These are phyloP conservation scores for Zosterops borbonicus DNA, from an alignment of 2,113 vertebrate genomes.

Conservation along the genomic window DNA sequence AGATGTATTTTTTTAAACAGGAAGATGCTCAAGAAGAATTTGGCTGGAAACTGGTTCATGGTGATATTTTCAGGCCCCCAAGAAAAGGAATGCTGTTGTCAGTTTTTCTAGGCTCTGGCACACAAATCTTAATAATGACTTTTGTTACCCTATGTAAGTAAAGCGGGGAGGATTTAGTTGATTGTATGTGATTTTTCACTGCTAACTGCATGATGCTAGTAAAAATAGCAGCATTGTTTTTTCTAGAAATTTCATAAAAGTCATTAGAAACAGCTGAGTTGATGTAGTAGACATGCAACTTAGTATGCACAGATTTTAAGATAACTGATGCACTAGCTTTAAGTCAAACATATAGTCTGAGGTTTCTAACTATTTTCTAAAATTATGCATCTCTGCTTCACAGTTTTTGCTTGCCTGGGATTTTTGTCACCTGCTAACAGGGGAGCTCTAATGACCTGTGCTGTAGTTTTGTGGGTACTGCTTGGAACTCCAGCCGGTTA, in stretches of 20 bases:
- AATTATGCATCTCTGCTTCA: not conserved
- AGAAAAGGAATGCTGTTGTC: slow-evolving; percentile 95
- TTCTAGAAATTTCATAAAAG: not conserved
- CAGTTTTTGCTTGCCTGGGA: slow-evolving; percentile 92
- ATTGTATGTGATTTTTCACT: not conserved
- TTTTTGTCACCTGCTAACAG: slow-evolving; percentile 95
- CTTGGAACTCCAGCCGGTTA: slow-evolving; percentile 90
- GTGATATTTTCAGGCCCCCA: slow-evolving; percentile 86
- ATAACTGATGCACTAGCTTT: not conserved
- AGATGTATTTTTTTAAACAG: slow-evolving; percentile 77
- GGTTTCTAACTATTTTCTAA: not conserved
- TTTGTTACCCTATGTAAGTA: slow-evolving; percentile 97
- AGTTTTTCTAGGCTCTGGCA: slow-evolving; percentile 94
- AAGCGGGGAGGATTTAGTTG: not conserved
- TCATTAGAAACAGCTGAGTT: not conserved
- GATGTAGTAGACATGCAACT: not conserved
- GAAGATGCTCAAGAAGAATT: slow-evolving; percentile 94
- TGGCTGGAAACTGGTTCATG: slow-evolving; percentile 85
- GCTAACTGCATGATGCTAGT: not conserved
- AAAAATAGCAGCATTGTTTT: not conserved
- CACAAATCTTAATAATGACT: slow-evolving; percentile 98
- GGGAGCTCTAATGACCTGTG: slow-evolving; percentile 96
- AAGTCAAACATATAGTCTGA: not conserved
- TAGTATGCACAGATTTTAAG: not conserved
- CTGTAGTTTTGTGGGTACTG: slow-evolving; percentile 95